These are phyloP conservation scores for Agrochola circellaris DNA, from an alignment of 2,888 invertebrate species.

Conservation along the genomic window DNA sequence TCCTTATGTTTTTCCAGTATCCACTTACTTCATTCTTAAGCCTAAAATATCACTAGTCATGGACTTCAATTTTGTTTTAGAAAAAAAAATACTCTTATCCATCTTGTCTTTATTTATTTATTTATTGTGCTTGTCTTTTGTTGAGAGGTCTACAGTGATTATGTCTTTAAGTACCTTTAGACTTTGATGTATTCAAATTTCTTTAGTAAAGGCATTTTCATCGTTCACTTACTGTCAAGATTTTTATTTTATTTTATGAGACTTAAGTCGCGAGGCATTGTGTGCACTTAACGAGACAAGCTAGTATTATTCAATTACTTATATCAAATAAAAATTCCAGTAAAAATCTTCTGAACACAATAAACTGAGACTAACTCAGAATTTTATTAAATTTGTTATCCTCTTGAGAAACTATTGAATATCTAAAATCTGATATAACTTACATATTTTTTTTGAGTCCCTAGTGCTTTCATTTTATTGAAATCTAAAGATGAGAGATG, in stretches of 20 bases:
- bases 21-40: conserved; percentile 25
- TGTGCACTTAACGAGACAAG: neutral
- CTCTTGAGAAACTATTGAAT: conserved; percentile 12
- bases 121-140: conserved; percentile 18
- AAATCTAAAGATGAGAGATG: neutral
- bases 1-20: conserved; percentile 33
- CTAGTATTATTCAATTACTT: neutral
- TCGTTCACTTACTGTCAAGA: neutral
- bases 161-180: neutral
- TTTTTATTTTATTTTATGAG: neutral
- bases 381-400: conserved; percentile 19
- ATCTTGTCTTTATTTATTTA: too few species aligned
- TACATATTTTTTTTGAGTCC: neutral
- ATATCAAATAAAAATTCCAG: neutral
- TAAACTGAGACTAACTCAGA: neutral
- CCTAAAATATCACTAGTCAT: conserved; percentile 31
- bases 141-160: conserved; percentile 9
- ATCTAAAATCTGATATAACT: neutral
- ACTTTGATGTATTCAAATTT: neutral
- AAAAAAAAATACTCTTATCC: conserved; percentile 1
- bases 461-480: neutral
- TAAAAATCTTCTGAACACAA: neutral
- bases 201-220: conserved; percentile 2
- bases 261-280: neutral
- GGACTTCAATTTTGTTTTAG: conserved; percentile 25